These are phyloP conservation scores for Oceanodroma leucorhoa DNA, from an alignment of 2,797 vertebrate species.

Conservation along the genomic window DNA sequence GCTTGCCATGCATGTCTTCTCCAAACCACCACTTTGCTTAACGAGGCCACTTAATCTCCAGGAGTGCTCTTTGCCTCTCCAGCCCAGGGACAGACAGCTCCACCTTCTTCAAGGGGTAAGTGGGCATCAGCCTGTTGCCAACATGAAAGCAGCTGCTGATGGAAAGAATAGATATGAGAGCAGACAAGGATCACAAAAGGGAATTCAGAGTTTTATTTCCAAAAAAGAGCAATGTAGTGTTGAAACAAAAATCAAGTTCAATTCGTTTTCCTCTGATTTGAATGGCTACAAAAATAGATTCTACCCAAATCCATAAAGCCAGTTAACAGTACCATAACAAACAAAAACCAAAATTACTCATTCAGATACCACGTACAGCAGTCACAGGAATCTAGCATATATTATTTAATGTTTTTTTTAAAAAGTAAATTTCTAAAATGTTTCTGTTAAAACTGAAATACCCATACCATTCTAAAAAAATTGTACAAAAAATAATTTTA, in stretches of 20 bases:
- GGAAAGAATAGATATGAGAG: not conserved
- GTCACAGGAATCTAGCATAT: conserved; percentile 53
- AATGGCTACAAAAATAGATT: conserved; percentile 63
- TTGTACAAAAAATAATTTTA: conserved; percentile 78
- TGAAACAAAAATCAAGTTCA: conserved; percentile 57
- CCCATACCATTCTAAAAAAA: conserved; percentile 75
- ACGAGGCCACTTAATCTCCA: not conserved
- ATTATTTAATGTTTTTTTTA: conserved; percentile 42
- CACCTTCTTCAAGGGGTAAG: not conserved
- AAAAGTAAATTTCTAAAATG: conserved; percentile 81
- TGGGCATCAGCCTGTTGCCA: not conserved
- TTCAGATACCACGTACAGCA: conserved; percentile 60
- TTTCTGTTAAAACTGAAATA: conserved; percentile 80
- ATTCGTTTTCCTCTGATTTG: conserved; percentile 52
- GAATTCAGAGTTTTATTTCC: conserved; percentile 55
- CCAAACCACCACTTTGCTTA: not conserved
- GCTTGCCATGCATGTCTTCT: not conserved
- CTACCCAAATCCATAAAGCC: conserved; percentile 59
- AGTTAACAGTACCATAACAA: conserved; percentile 67
- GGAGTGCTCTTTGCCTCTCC: not conserved
- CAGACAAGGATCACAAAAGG: conserved; percentile 41
- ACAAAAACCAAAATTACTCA: conserved; percentile 39
- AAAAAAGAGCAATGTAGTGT: conserved; percentile 6
- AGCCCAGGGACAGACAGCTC: not conserved
- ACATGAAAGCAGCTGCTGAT: not conserved